Evolutionary conservation across 2,797 vertebrate species (phyloP), one percentile per base, ranked within the genome.

Genomic region (Semaprochilodus insignis): DNA sequence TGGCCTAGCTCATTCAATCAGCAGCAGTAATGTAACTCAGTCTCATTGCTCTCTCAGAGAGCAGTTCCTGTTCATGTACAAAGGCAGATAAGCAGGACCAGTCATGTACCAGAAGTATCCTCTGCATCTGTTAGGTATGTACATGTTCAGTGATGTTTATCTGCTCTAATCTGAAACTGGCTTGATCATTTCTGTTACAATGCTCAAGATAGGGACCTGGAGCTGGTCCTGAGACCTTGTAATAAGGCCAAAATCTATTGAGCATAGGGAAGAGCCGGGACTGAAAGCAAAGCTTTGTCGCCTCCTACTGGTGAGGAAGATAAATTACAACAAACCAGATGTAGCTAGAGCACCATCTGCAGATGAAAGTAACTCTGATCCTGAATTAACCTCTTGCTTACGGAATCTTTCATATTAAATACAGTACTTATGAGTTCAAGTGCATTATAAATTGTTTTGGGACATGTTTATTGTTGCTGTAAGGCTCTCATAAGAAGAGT

Each of bases 231-330:
- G 69, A 48, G n/a, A 27, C 69, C 27, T 14, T 40, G 40, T 72
- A 52, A 48, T 8, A 16, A 71, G 27, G 21, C 52, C 59, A 13
- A 10, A 59, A 65, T 40, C n/a, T 3, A 60, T 1, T 6, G 60
- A 65, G 27, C 8, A 74, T 14, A 63, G 60, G 60, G 65, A 19
- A 67, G 31, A 31, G 34, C 15, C 34, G 15, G 19, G 31, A 19
- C 6, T 17, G 31, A 36, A 73, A 36, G 71, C 71, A 60, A 79
- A 77, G 57, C 71, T 74, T 73, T 85, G 75, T 85, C 78, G 55
- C 73, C 83, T 83, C 79, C 87, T 81, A 60, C 78, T 86, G 85
- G 74, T 71, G 19, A 77, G 60, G 21, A 69, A 36, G 21, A 55
- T 15, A 14, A 75, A 67, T 75, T 57, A 48, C 77, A 7, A 54